Conservation (phyloP, 2,888 invertebrate species). For the Slavum lentiscoides region DNA sequence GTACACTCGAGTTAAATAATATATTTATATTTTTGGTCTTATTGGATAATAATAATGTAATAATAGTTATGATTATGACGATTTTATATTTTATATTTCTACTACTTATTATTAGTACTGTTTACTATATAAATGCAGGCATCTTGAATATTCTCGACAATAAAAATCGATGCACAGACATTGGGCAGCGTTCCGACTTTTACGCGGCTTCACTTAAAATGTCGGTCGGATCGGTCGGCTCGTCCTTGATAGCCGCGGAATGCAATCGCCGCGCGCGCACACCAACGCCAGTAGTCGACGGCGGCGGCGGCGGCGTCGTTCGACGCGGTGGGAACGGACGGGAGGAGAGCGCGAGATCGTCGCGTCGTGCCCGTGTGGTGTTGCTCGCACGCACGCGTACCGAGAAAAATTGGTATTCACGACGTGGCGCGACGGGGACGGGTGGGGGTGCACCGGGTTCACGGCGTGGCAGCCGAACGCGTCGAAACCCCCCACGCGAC, state of each 20-base stretch:
- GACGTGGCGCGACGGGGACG: no score
- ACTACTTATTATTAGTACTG: slow-evolving; percentile 53
- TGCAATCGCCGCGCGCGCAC: slow-evolving; percentile 31
- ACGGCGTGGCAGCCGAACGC: no score
- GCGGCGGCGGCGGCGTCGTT: slow-evolving; percentile 14
- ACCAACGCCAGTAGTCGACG: slow-evolving; percentile 9
- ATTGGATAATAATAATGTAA: slow-evolving; percentile 28
- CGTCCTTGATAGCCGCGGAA: slow-evolving; percentile 45
- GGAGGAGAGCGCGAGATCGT: no score
- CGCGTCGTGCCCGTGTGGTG: no score
- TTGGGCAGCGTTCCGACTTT: slow-evolving; percentile 53
- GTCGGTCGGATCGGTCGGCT: slow-evolving; percentile 41
- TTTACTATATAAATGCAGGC: slow-evolving; percentile 52
- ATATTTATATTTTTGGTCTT: slow-evolving; percentile 45
- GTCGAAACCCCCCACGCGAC: not conserved
- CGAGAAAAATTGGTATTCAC: no score
- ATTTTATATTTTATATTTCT: slow-evolving; percentile 33
- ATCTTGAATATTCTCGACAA: slow-evolving; percentile 50
- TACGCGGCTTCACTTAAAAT: slow-evolving; percentile 54
- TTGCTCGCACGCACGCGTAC: no score
- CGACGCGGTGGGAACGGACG: no score
- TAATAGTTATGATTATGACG: slow-evolving; percentile 17
- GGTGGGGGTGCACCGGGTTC: no score
- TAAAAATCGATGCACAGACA: slow-evolving; percentile 52
- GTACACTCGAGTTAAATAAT: slow-evolving; percentile 51